Conservation (phyloP, 2,888 invertebrate species). For the Scaptomyza reducta region DNA sequence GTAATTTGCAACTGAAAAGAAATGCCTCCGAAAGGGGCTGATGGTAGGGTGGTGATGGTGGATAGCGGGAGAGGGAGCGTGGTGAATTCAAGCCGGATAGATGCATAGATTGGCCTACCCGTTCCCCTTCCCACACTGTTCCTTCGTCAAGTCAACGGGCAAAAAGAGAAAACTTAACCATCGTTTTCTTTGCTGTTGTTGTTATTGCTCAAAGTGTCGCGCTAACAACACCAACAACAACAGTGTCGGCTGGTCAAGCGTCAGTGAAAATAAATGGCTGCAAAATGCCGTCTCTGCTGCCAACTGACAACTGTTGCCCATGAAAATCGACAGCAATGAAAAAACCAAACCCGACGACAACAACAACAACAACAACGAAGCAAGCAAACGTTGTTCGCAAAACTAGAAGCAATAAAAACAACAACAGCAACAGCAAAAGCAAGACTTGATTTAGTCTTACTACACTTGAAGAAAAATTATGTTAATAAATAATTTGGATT, state of each 20-base stretch:
- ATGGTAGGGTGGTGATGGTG: not conserved
- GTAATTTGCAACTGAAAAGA: slow-evolving; percentile 75
- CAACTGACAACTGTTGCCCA: slow-evolving; percentile 45
- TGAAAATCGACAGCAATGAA: slow-evolving; percentile 32
- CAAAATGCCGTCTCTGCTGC: slow-evolving; percentile 37
- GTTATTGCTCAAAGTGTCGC: not conserved
- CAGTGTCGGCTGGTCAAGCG: slow-evolving; percentile 50
- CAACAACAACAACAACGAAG: not conserved
- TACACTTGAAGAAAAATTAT: slow-evolving; percentile 4
- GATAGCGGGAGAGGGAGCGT: not conserved
- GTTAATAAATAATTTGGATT: too few species aligned
- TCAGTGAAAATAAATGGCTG: slow-evolving; percentile 52
- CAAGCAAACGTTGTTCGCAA: not conserved
- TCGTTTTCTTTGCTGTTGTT: slow-evolving; percentile 17
- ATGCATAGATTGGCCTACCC: slow-evolving; percentile 45
- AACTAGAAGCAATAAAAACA: not conserved
- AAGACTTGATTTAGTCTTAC: not conserved
- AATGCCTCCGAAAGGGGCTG: slow-evolving; percentile 49
- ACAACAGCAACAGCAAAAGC: not conserved
- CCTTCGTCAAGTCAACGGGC: slow-evolving; percentile 9
- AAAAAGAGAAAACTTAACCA: slow-evolving; percentile 68
- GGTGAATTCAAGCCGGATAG: slow-evolving; percentile 18
- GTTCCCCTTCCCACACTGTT: not conserved
- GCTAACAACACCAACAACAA: slow-evolving; percentile 18
- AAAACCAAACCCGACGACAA: not conserved